Evolutionary conservation across 2,113 vertebrate genomes (phyloP).

Genomic region (Fregata magnificens): DNA sequence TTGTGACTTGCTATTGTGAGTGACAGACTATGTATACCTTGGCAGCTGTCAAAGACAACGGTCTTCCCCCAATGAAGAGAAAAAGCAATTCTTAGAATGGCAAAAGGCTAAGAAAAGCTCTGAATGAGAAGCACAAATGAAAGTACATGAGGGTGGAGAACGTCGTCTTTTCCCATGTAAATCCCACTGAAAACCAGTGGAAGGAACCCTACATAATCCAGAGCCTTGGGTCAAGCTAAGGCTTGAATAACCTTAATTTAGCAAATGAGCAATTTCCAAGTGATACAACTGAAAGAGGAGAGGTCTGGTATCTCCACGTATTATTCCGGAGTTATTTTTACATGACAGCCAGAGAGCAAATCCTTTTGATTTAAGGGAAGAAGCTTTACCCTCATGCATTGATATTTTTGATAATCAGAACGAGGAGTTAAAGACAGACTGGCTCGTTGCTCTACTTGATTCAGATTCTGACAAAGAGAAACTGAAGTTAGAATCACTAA

Average conservation of each 20-base stretch:
- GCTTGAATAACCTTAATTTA: background rate
- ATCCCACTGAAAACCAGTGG: background rate
- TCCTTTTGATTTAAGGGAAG: background rate
- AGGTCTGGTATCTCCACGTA: background rate
- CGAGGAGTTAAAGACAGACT: background rate
- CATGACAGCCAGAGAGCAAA: background rate
- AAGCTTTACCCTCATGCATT: background rate
- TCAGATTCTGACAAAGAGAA: background rate
- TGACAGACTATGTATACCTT: background rate
- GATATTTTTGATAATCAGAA: background rate
- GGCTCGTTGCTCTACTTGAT: background rate
- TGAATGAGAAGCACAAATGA: slow-evolving; percentile 2
- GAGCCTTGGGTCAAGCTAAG: background rate
- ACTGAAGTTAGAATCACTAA: background rate
- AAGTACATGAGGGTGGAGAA: background rate
- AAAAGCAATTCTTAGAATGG: background rate
- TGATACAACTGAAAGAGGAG: background rate
- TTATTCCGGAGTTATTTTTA: background rate
- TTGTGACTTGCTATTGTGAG: background rate
- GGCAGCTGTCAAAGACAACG: slow-evolving; percentile 4
- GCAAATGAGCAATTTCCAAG: background rate
- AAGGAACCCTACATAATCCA: background rate
- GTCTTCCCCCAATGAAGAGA: background rate
- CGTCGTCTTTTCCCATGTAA: background rate
- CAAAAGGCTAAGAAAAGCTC: background rate